Evolutionary conservation across 2,113 vertebrate species (phyloP).

Genomic region (Silurus asotus): DNA sequence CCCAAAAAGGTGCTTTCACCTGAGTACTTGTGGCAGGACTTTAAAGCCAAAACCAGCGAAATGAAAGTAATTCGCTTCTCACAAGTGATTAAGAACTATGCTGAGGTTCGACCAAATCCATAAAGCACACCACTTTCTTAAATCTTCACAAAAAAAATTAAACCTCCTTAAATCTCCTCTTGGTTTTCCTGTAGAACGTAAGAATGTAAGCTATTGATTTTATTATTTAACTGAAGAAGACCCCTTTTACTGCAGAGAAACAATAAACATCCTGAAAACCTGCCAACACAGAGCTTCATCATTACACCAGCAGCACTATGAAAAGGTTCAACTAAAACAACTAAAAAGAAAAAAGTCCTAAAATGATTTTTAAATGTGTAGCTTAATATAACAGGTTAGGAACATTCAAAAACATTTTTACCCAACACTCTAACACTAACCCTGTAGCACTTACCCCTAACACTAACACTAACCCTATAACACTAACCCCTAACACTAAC

Average conservation of each 20-base stretch:
- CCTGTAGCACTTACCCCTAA: too few relatives aligned
- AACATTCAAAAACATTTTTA: too few relatives aligned
- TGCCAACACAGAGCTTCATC: too few relatives aligned
- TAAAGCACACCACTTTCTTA: not conserved
- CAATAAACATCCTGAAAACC: not conserved
- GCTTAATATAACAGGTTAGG: too few relatives aligned
- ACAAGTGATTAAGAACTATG: slow-evolving; percentile 39
- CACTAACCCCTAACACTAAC: too few relatives aligned
- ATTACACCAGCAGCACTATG: too few relatives aligned
- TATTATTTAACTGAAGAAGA: not conserved
- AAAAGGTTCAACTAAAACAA: too few relatives aligned
- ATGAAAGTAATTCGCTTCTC: slow-evolving; percentile 68
- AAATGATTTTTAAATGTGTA: too few relatives aligned
- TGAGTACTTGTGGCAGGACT: slow-evolving; percentile 72
- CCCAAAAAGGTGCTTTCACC: slow-evolving; percentile 75
- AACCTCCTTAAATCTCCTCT: not conserved
- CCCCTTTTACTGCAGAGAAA: not conserved
- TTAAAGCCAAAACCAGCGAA: slow-evolving; percentile 54
- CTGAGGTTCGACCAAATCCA: slow-evolving; percentile 34
- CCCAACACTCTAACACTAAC: too few relatives aligned
- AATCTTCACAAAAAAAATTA: not conserved
- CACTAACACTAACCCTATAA: too few relatives aligned
- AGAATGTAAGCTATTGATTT: not conserved
- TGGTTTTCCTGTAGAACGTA: not conserved
- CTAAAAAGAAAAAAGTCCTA: too few relatives aligned